Evolutionary conservation across 1,140 invertebrate genomes (phyloP).

Genomic region (Akabosia matsudoensis): DNA sequence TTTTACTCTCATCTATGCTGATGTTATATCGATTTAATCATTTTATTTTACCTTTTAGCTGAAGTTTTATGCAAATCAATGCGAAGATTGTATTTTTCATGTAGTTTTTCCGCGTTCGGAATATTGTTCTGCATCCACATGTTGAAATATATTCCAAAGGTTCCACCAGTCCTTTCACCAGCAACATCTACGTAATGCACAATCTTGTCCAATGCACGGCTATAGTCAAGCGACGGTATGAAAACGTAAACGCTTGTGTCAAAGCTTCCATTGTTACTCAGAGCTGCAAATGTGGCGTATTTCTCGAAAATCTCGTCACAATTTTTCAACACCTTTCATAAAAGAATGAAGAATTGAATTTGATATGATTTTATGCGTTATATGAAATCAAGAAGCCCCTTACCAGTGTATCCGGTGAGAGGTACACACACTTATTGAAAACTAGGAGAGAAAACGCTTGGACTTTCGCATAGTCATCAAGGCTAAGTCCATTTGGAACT

Average conservation of each 20-base stretch:
- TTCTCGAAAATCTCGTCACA: neutral
- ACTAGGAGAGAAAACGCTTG: neutral
- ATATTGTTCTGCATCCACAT: neutral
- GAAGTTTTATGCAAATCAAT: neutral
- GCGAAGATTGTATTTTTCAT: neutral
- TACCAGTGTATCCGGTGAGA: neutral
- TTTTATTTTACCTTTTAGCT: no score
- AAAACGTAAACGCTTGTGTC: neutral
- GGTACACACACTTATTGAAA: conserved; percentile 5
- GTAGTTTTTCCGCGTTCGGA: neutral
- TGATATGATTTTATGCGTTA: neutral
- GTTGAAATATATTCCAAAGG: neutral
- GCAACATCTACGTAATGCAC: neutral
- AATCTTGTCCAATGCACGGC: neutral
- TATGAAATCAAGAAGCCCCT: neutral
- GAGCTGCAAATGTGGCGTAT: neutral
- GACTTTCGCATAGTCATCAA: neutral
- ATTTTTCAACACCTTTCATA: neutral
- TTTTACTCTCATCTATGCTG: neutral
- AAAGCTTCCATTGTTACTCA: neutral
- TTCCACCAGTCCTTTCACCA: neutral
- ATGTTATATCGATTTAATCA: no score
- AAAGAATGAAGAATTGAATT: neutral
- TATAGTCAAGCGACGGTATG: neutral
- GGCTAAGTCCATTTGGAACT: neutral